phyloP scores from a whole-genome alignment of 1,140 invertebrate genomes.

The Hyposmocoma kahamanoa region DNA sequence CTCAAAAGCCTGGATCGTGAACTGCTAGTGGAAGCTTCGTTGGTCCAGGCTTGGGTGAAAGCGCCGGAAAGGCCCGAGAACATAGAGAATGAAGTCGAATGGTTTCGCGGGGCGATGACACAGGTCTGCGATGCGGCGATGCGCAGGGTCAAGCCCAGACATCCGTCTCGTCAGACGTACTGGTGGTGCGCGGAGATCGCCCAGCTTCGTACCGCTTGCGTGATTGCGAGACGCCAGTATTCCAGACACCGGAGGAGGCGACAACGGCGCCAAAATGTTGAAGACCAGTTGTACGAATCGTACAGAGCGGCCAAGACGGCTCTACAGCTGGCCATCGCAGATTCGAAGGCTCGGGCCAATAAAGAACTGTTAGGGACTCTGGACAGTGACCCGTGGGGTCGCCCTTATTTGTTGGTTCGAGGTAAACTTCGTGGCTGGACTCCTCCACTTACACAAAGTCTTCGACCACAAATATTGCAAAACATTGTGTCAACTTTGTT shows the following conservation, averaged over 20 bases:
- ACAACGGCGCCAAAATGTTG: background rate
- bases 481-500: too few relatives aligned
- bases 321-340: background rate
- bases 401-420: background rate
- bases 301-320: background rate
- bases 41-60: background rate
- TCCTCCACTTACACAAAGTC: background rate
- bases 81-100: too few relatives aligned
- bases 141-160: too few relatives aligned
- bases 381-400: background rate
- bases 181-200: too few relatives aligned
- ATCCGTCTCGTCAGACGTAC: too few relatives aligned
- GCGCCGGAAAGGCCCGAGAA: too few relatives aligned
- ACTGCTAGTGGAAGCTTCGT: background rate
- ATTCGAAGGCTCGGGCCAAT: background rate
- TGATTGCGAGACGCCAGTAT: background rate
- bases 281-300: background rate
- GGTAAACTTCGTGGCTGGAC: background rate
- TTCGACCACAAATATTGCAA: background rate
- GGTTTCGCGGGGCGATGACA: too few relatives aligned
- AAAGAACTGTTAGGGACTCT: background rate
- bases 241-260: background rate
- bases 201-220: too few relatives aligned
- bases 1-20: background rate
- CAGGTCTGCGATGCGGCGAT: too few relatives aligned